Percentiles rank a stretch among this genome's conserved stretches.
Evolutionary conservation across 2,797 vertebrate genomes (phyloP).

Genomic region (Sebastes trivittatus): DNA sequence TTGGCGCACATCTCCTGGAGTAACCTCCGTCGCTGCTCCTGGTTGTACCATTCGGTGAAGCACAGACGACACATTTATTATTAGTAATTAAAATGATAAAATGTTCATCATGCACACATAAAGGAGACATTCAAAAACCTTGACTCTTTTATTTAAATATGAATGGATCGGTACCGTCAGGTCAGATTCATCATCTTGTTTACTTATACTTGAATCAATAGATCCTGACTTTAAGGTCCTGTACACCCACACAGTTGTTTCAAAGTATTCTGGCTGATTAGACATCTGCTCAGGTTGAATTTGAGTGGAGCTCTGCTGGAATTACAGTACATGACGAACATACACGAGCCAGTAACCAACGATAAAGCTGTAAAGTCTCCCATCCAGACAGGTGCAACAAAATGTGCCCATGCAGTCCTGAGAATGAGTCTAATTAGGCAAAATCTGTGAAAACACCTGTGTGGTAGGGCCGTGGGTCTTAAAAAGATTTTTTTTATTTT

Average conservation of each 20-base stretch:
- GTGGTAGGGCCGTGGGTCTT: not conserved
- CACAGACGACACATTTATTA: not conserved
- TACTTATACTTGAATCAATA: not conserved
- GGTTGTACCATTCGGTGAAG: slow-evolving; percentile 59
- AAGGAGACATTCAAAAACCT: not conserved
- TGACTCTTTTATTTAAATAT: not conserved
- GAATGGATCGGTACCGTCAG: not conserved
- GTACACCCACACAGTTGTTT: not conserved
- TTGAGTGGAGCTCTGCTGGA: not conserved
- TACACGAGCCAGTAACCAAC: not conserved
- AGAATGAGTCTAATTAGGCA: too few relatives aligned
- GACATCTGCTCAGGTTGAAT: too few relatives aligned
- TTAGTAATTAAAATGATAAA: not conserved
- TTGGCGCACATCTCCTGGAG: slow-evolving; percentile 88
- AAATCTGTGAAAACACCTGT: not conserved
- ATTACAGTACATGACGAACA: not conserved
- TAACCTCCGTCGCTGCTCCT: slow-evolving; percentile 84
- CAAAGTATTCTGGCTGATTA: not conserved
- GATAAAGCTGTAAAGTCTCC: too few relatives aligned
- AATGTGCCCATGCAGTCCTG: too few relatives aligned
- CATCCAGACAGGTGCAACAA: too few relatives aligned
- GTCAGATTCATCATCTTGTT: not conserved
- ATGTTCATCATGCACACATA: not conserved
- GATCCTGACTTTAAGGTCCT: not conserved
- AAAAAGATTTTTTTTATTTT: not conserved